Evolutionary conservation across 2,797 vertebrate species (phyloP), one percentile per base, ranked within the genome.

Genomic region (Mastacembelus armatus): DNA sequence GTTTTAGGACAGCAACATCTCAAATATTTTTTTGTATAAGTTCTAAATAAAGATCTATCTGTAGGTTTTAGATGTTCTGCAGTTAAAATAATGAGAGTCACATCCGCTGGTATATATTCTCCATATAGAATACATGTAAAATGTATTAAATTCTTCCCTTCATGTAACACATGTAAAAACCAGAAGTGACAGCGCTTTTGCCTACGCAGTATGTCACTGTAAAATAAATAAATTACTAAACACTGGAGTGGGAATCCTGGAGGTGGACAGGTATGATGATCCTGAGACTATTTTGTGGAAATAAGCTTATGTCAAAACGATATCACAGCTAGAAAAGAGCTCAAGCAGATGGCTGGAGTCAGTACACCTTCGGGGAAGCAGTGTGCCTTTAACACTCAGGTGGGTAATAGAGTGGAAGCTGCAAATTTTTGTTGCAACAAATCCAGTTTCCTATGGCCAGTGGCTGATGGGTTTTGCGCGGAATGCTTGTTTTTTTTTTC

Each of bases 211-310:
- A n/a, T n/a, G n/a, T n/a, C n/a, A n/a, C 60, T 54, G 62, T 52
- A 47, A 51, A 9, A 55, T n/a, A 44, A 51, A 77, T 32, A 74
- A 89, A 84, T 54, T 77, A 75, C 36, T 77, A 66, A 66, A 78
- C 55, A 59, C 1, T 21, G 29, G 58, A 68, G 86, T 86, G 77
- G 74, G 83, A 85, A 87, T 77, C 66, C 85, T 84, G 89, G 73
- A 80, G 88, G 87, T 73, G 88, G 89, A 85, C 84, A 82, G 78
- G 44, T 78, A 63, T 70, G 72, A 35, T 77, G 65, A 56, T 78
- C 77, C 71, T n/a, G 10, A 44, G 64, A 81, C 77, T 58, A 64
- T 47, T 71, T 66, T 73, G 83, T 62, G 72, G 74, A 85, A 88
- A 80, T 66, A 56, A 59, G 54, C 52, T 62, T 73, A 83, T 83